Evolutionary conservation across 1,140 invertebrate species (phyloP).

Genomic region (Geopemphigus sp.): DNA sequence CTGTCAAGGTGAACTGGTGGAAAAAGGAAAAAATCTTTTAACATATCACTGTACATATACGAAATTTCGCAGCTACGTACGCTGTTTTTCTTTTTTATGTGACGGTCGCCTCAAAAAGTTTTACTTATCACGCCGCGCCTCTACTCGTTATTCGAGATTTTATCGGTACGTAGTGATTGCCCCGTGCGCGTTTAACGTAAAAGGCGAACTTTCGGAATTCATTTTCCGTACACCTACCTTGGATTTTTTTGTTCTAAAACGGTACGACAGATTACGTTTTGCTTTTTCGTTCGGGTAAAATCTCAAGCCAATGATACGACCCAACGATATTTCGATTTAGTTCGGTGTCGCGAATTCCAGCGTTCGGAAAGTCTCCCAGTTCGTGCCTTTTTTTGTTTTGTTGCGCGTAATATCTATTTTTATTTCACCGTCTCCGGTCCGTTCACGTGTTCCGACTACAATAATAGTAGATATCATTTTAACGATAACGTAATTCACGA

Average conservation of each 20-base stretch:
- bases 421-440: not conserved
- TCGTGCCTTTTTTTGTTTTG: constrained; percentile 11
- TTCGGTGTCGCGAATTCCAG: constrained; percentile 6
- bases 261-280: not conserved
- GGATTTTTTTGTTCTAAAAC: not conserved
- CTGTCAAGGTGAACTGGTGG: constrained; percentile 46
- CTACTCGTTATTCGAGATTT: not conserved
- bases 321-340: not conserved
- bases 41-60: not conserved
- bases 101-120: not conserved
- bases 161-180: not conserved
- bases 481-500: not conserved
- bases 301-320: not conserved
- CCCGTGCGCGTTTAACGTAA: not conserved
- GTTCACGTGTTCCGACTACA: no score
- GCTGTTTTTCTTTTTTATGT: no score
- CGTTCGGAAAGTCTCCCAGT: not conserved
- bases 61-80: not conserved
- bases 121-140: constrained; percentile 4
- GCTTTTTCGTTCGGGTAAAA: not conserved
- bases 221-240: not conserved
- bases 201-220: not conserved
- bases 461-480: no score
- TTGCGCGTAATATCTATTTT: not conserved
- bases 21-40: not conserved